phyloP scores from a whole-genome alignment of 2,113 vertebrate genomes.

The Cyprinodon variegatus region DNA sequence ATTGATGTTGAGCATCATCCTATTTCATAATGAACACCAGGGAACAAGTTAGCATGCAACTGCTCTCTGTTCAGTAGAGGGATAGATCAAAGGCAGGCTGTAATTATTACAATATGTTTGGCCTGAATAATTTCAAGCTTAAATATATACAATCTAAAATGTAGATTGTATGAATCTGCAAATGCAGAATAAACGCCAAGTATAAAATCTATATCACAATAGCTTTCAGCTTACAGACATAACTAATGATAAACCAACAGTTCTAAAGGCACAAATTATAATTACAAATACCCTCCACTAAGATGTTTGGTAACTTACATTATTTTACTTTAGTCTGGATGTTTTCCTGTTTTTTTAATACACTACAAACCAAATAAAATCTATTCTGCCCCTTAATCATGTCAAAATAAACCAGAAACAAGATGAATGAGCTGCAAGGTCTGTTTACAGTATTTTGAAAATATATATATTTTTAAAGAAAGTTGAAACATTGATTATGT shows the following conservation, averaged over 20 bases:
- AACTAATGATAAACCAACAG: too few species aligned
- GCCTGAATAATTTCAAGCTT: neutral
- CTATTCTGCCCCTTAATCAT: neutral
- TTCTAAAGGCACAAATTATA: too few species aligned
- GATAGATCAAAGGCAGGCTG: neutral
- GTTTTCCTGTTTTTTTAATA: too few species aligned
- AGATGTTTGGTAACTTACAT: neutral
- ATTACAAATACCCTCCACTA: neutral
- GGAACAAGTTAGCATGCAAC: conserved; percentile 21
- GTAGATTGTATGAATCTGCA: neutral
- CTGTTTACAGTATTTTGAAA: neutral
- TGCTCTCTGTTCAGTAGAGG: conserved; percentile 1
- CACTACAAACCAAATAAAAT: neutral
- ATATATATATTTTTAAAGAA: too few species aligned
- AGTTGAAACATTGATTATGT: too few species aligned
- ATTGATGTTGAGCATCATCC: conserved; percentile 62
- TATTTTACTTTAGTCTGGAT: too few species aligned
- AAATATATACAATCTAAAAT: neutral
- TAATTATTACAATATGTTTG: neutral
- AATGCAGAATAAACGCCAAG: neutral
- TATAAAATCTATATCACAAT: neutral
- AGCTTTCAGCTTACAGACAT: neutral
- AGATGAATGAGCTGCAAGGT: neutral
- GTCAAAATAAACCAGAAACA: neutral
- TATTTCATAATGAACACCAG: conserved; percentile 58